Evolutionary conservation across 2,888 invertebrate genomes (phyloP), one percentile per base, ranked within the genome.

Genomic region (Drosophila anceps): DNA sequence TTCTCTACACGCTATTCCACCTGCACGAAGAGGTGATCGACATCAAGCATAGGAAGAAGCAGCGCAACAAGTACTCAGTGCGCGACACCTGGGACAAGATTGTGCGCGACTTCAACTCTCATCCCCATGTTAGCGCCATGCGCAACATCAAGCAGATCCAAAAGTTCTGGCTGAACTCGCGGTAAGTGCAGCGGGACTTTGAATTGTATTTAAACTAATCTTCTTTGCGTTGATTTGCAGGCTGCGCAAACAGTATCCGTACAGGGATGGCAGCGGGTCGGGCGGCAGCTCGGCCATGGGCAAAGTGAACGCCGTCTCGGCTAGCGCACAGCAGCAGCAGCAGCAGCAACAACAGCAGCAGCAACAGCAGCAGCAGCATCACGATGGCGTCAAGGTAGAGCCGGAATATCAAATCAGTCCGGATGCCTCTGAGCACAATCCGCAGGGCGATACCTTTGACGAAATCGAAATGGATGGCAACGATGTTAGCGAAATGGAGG

Each of bases 111-210:
- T 93, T 92, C 63, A 93, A 93, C 65, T 84, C 84, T 20, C 90
- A 92, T 77, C 91, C 92, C n/a, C 83, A 84, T 39, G 90, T 92
- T 12, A 85, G 84, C 41, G 91, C 90, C 13, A 80, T 90, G 79
- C 85, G 93, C 10, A 93, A 93, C 76, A 79, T 93, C 5, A 93
- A 93, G 76, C 93, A 93, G 79, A 91, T 93, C 39, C 93, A 93
- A 72, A 93, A 93, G 77, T 93, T 93, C 71, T 93, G 93, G 93
- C 82, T 93, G 33, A 93, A 93, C 79, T 91, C 93, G 44, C 91
- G 93, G 93, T 93, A 82, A 58, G 73, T 64, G 51, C 5, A 24
- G 2, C n/a, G 9, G 29, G 29, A 6, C 20, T n/a, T 29, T 29
- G 13, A 12, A 24, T 24, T 2, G 33, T 0, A 4, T 10, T 10